phyloP scores from a whole-genome alignment of 2,113 vertebrate species.

The Ifrita kowaldi region DNA sequence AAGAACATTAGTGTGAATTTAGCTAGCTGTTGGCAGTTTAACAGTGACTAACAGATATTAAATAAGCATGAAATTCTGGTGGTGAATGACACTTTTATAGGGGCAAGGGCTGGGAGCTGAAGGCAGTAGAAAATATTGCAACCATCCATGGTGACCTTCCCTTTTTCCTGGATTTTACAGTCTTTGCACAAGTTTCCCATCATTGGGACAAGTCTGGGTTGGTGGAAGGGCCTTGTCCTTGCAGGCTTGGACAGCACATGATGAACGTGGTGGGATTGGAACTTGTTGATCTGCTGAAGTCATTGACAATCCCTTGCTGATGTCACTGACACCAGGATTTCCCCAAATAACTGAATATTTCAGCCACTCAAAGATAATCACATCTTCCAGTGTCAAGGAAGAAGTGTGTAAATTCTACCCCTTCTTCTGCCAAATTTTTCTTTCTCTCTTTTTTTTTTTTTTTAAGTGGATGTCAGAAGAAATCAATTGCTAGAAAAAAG shows the following conservation, averaged over 20 bases:
- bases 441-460: neutral
- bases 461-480: neutral
- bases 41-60: conserved; percentile 59
- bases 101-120: neutral
- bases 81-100: conserved; percentile 56
- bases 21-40: conserved; percentile 55
- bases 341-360: neutral
- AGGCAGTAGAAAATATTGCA: conserved; percentile 24
- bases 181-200: neutral
- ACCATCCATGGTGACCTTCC: conserved; percentile 1
- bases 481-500: conserved; percentile 18
- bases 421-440: neutral
- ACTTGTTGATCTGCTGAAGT: neutral
- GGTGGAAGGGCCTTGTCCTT: neutral
- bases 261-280: neutral
- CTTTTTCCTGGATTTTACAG: neutral
- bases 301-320: neutral
- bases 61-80: conserved; percentile 55
- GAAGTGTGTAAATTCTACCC: neutral
- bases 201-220: fast-evolving
- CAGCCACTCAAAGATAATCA: neutral
- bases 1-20: conserved; percentile 49
- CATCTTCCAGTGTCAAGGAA: neutral
- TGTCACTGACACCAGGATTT: neutral
- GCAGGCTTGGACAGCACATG: neutral